Conservation (phyloP, 2,888 invertebrate genomes). For the Mimachlamys varia region DNA sequence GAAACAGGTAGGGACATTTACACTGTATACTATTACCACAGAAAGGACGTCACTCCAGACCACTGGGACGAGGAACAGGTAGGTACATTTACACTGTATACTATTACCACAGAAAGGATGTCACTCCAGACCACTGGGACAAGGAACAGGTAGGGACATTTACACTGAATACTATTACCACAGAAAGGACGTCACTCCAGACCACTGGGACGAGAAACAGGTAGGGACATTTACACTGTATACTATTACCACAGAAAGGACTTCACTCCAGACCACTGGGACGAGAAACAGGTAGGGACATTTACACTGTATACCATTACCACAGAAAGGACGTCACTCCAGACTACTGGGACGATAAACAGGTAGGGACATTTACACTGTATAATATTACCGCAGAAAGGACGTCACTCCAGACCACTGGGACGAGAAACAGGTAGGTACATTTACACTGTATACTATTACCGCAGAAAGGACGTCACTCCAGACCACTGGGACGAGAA, state of each 20-base stretch:
- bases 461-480: constrained; percentile 77
- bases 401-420: constrained; percentile 78
- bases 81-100: too few relatives aligned
- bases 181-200: constrained; percentile 70
- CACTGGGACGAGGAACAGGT: constrained; percentile 77
- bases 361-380: too few relatives aligned
- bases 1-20: too few relatives aligned
- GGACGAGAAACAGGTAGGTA: too few relatives aligned
- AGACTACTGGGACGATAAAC: constrained; percentile 78
- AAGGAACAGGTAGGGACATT: too few relatives aligned
- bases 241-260: constrained; percentile 81
- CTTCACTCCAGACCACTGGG: constrained; percentile 78
- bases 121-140: constrained; percentile 78
- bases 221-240: too few relatives aligned
- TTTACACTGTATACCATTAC: too few relatives aligned
- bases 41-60: constrained; percentile 71
- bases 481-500: constrained; percentile 77
- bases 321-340: constrained; percentile 75
- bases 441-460: too few relatives aligned
- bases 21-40: constrained; percentile 82
- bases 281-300: too few relatives aligned
- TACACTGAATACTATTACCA: constrained; percentile 82
- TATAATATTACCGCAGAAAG: constrained; percentile 81
- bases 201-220: constrained; percentile 77
- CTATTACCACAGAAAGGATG: constrained; percentile 81